A percentile compares a stretch with the other conserved stretches of the same genome.
Evolutionary conservation across 2,113 vertebrate genomes (phyloP).

Genomic region (Oryzias melastigma): DNA sequence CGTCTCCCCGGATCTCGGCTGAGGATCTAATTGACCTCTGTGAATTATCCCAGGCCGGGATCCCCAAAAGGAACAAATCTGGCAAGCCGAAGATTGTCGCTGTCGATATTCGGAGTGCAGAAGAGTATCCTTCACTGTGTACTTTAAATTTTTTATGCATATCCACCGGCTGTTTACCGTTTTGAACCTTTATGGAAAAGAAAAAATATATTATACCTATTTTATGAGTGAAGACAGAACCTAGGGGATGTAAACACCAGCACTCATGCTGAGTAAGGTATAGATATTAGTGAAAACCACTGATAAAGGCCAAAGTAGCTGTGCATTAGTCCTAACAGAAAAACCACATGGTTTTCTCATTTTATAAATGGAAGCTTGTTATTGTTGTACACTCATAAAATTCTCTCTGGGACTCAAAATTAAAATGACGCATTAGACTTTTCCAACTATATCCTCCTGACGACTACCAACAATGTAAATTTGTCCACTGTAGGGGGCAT

Average conservation of each 20-base stretch:
- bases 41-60: constrained; percentile 82
- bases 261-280: too few species aligned
- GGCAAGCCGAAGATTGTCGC: constrained; percentile 92
- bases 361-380: too few species aligned
- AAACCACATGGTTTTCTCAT: too few species aligned
- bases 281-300: background rate
- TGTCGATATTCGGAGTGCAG: constrained; percentile 89
- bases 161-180: background rate
- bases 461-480: too few species aligned
- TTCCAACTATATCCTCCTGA: too few species aligned
- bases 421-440: too few species aligned
- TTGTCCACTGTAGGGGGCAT: too few species aligned
- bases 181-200: too few species aligned
- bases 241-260: background rate
- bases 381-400: too few species aligned
- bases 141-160: background rate
- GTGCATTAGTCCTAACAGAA: too few species aligned
- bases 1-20: constrained; percentile 92
- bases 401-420: too few species aligned
- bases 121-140: constrained; percentile 92
- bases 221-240: background rate
- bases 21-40: constrained; percentile 96
- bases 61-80: constrained; percentile 84
- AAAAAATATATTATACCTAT: background rate
- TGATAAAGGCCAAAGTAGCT: too few species aligned